Evolutionary conservation across 2,113 vertebrate species (phyloP).

Genomic region (Otis tarda): DNA sequence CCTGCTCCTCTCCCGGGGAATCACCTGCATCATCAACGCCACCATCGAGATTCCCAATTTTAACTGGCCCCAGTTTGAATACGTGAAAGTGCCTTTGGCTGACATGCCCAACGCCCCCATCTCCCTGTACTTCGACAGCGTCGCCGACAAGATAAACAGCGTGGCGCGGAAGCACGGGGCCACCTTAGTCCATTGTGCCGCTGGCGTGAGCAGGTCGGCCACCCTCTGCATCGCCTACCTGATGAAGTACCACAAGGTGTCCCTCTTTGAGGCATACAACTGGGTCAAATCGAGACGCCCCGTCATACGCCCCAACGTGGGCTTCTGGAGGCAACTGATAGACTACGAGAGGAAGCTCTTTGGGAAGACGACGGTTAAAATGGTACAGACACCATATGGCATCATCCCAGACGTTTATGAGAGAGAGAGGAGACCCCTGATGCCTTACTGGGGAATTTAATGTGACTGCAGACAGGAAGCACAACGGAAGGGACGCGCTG

Average conservation of each 20-base stretch:
- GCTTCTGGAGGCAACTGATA: conserved; percentile 97
- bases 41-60: conserved; percentile 97
- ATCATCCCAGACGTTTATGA: conserved; percentile 92
- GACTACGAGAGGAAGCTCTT: conserved; percentile 97
- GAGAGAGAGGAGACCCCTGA: conserved; percentile 89
- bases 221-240: conserved; percentile 96
- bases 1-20: conserved; percentile 91
- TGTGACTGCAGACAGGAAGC: conserved; percentile 24
- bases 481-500: neutral
- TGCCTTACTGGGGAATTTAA: conserved; percentile 94
- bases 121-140: conserved; percentile 93
- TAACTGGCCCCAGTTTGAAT: conserved; percentile 97
- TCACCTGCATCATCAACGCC: conserved; percentile 95
- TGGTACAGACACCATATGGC: conserved; percentile 95
- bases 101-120: conserved; percentile 95
- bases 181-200: conserved; percentile 92
- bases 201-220: conserved; percentile 93
- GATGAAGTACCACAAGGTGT: conserved; percentile 95
- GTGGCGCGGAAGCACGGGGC: conserved; percentile 92
- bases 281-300: conserved; percentile 95
- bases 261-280: conserved; percentile 91
- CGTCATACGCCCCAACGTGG: conserved; percentile 92
- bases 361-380: conserved; percentile 93
- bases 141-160: conserved; percentile 95
- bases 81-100: conserved; percentile 93